Conservation (phyloP, 2,113 vertebrate genomes). For the Poeciliopsis occidentalis region DNA sequence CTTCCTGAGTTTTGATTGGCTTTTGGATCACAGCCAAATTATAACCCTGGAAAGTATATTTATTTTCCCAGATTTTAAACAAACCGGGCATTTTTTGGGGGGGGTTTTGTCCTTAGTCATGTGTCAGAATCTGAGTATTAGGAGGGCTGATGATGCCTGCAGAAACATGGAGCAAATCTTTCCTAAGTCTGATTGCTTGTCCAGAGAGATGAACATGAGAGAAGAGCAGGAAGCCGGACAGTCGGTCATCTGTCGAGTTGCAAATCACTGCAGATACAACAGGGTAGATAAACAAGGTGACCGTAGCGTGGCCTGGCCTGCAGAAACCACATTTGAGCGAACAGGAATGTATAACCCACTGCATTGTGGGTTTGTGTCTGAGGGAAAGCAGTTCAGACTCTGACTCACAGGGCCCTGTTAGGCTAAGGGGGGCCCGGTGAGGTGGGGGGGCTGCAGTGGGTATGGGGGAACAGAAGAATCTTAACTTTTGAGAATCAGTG, state of each 20-base stretch:
- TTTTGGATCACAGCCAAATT: conserved; percentile 50
- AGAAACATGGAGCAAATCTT: conserved; percentile 14
- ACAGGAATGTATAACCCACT: conserved; percentile 68
- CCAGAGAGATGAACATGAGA: conserved; percentile 7
- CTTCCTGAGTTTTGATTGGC: conserved; percentile 58
- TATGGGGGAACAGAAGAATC: background rate
- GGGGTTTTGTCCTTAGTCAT: conserved; percentile 13
- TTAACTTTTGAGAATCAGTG: conserved; percentile 60
- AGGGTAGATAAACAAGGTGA: conserved; percentile 43
- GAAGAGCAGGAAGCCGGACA: conserved; percentile 18
- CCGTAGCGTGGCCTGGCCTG: conserved; percentile 47
- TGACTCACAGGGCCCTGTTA: conserved; percentile 71
- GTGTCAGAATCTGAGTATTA: conserved; percentile 30
- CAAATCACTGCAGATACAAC: conserved; percentile 38
- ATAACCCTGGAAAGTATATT: conserved; percentile 50
- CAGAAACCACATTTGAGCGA: conserved; percentile 66
- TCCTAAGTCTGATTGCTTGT: conserved; percentile 30
- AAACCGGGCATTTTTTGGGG: conserved; percentile 30
- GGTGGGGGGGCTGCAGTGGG: background rate
- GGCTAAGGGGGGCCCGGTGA: conserved; percentile 19
- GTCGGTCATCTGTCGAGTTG: conserved; percentile 16
- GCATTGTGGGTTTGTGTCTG: conserved; percentile 59
- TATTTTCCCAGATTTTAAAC: conserved; percentile 39
- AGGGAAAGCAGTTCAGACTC: conserved; percentile 43
- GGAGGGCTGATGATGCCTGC: conserved; percentile 31